Conservation (phyloP, 64 coral and sea anemone genomes). For the Catalaphyllia jardinei region DNA sequence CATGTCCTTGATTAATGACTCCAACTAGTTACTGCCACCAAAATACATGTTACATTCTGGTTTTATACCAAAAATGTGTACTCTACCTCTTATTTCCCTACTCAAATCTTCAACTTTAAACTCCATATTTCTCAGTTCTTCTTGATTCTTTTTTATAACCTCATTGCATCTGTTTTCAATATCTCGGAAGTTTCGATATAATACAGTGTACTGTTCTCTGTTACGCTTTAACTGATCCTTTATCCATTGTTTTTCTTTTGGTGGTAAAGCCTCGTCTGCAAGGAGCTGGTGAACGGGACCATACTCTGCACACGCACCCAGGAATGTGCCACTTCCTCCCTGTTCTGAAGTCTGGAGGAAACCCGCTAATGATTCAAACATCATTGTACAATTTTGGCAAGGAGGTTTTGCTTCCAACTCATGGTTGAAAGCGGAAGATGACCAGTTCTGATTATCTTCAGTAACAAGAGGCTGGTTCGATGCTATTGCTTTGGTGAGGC, state of each 20-base stretch:
- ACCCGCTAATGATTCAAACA: background rate
- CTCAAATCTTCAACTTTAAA: background rate
- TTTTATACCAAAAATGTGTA: background rate
- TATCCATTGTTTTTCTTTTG: background rate
- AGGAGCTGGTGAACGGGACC: background rate
- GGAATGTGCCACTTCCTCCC: background rate
- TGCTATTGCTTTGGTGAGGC: background rate
- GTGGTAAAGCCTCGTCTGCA: background rate
- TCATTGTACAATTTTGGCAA: background rate
- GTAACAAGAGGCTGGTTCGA: background rate
- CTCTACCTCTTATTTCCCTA: background rate
- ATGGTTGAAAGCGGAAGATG: background rate
- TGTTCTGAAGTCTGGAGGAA: no score
- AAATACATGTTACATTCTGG: background rate
- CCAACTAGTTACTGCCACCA: background rate
- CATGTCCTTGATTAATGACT: no score
- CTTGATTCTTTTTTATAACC: no score
- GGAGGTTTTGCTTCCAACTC: background rate
- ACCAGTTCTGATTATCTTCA: background rate
- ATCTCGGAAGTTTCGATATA: no score
- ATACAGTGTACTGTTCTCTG: background rate
- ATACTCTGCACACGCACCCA: slow-evolving; percentile 8
- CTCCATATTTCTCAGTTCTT: no score
- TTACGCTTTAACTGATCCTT: background rate
- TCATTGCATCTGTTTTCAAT: no score